Percentiles rank a stretch among this genome's conserved stretches.
phyloP scores from a whole-genome alignment of 2,888 invertebrate species.

The Mactromeris polynyma region DNA sequence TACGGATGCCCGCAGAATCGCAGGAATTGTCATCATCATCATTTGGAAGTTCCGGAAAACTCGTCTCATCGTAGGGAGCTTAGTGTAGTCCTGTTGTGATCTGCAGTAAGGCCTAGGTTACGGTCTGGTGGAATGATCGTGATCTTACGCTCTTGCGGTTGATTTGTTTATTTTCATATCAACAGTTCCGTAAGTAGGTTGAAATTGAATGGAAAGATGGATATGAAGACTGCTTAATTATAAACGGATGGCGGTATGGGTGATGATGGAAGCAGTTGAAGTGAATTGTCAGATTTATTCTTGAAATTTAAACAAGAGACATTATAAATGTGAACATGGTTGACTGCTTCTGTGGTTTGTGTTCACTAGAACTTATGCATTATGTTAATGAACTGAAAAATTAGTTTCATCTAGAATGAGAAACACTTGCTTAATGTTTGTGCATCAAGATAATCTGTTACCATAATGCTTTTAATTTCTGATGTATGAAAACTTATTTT shows the following conservation, averaged over 20 bases:
- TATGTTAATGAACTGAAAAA: conserved; percentile 15
- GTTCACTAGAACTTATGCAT: background rate
- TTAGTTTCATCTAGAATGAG: background rate
- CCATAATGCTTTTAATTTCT: background rate
- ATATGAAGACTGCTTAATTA: background rate
- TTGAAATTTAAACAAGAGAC: background rate
- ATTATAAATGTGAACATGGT: background rate
- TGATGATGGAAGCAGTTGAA: background rate
- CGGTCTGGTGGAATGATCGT: background rate
- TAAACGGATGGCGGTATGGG: background rate
- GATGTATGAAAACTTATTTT: background rate
- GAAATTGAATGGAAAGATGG: conserved; percentile 17
- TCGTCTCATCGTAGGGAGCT: background rate
- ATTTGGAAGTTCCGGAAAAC: background rate
- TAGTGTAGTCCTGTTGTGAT: background rate
- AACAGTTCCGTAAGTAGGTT: conserved; percentile 6
- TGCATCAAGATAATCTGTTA: background rate
- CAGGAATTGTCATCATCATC: conserved; percentile 16
- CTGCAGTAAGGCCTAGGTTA: background rate
- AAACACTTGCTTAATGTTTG: background rate
- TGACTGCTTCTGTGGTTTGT: background rate
- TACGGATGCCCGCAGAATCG: background rate
- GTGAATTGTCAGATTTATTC: background rate
- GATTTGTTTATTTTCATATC: conserved; percentile 20
- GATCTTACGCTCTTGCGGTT: background rate